A percentile compares a stretch with the other conserved stretches of the same genome.
Conservation (phyloP, 1,140 invertebrate genomes). For the Agrypnia vestita region DNA sequence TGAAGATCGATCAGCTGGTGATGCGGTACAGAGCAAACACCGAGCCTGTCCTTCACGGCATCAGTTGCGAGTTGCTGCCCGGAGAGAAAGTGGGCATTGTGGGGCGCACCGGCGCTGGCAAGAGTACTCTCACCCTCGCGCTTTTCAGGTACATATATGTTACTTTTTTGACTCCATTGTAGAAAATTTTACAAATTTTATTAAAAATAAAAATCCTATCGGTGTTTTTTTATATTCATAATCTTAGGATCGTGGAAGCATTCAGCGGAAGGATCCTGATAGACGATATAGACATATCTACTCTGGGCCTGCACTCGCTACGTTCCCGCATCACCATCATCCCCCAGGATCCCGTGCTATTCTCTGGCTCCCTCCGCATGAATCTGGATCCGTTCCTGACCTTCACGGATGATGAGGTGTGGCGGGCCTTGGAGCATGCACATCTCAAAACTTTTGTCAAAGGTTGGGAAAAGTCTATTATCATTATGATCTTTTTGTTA, state of each 20-base stretch:
- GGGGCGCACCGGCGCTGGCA: conserved; percentile 88
- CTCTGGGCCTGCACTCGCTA: conserved; percentile 91
- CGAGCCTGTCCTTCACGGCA: conserved; percentile 84
- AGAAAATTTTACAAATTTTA: not conserved
- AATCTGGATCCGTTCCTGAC: conserved; percentile 86
- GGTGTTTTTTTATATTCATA: not conserved
- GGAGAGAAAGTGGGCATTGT: conserved; percentile 90
- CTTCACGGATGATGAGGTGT: conserved; percentile 83
- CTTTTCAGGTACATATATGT: conserved; percentile 76
- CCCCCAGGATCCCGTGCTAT: conserved; percentile 83
- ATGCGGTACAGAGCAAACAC: conserved; percentile 86
- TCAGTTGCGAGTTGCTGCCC: conserved; percentile 81
- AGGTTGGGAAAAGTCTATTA: conserved; percentile 65
- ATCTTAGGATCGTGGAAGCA: conserved; percentile 87
- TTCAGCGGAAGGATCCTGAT: conserved; percentile 90
- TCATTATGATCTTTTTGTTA: not conserved
- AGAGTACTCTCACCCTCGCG: conserved; percentile 87
- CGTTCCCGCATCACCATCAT: conserved; percentile 93
- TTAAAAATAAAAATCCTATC: not conserved
- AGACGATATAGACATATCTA: conserved; percentile 90
- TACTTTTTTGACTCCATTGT: not conserved
- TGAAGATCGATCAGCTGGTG: conserved; percentile 85
- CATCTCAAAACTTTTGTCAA: conserved; percentile 85
- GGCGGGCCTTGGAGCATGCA: conserved; percentile 87
- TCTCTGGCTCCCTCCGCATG: conserved; percentile 82